phyloP scores from a whole-genome alignment of 2,797 vertebrate genomes.

The Etheostoma nigrum region DNA sequence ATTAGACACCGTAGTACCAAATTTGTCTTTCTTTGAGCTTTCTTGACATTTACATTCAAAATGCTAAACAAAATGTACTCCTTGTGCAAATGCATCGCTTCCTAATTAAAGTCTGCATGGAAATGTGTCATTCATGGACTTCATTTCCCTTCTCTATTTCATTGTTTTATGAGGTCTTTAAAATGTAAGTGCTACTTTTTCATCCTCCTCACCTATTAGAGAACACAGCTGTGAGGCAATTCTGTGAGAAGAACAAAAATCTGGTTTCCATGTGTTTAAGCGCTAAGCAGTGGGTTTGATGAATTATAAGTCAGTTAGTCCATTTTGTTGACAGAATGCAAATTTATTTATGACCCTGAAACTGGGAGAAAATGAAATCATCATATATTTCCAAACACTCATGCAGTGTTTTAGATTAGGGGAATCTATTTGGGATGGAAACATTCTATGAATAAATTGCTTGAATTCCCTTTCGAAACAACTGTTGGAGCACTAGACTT shows the following conservation, averaged over 20 bases:
- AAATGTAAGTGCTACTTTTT: conserved; percentile 55
- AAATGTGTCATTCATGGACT: conserved; percentile 45
- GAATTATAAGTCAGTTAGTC: conserved; percentile 77
- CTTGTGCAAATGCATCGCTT: conserved; percentile 36
- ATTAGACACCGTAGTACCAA: conserved; percentile 10
- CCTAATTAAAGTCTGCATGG: conserved; percentile 38
- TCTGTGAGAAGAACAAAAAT: conserved; percentile 18
- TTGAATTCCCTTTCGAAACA: conserved; percentile 56
- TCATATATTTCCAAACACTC: conserved; percentile 78
- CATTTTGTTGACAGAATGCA: conserved; percentile 75
- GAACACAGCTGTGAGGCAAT: conserved; percentile 50
- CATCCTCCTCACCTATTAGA: conserved; percentile 49
- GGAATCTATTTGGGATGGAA: conserved; percentile 79
- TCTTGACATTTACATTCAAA: conserved; percentile 32
- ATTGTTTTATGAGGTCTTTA: conserved; percentile 66
- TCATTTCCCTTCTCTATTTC: conserved; percentile 60
- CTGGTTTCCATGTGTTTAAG: conserved; percentile 64
- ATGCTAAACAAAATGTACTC: conserved; percentile 21
- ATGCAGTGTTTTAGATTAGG: conserved; percentile 79
- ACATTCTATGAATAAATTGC: conserved; percentile 80
- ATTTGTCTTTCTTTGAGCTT: conserved; percentile 11
- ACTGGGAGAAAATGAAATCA: conserved; percentile 83
- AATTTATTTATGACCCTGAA: conserved; percentile 80
- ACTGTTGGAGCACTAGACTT: conserved; percentile 37
- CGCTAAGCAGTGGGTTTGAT: conserved; percentile 69